Evolutionary conservation across 2,113 vertebrate genomes (phyloP), one percentile per base, ranked within the genome.

Genomic region (Tragelaphus strepsiceros): DNA sequence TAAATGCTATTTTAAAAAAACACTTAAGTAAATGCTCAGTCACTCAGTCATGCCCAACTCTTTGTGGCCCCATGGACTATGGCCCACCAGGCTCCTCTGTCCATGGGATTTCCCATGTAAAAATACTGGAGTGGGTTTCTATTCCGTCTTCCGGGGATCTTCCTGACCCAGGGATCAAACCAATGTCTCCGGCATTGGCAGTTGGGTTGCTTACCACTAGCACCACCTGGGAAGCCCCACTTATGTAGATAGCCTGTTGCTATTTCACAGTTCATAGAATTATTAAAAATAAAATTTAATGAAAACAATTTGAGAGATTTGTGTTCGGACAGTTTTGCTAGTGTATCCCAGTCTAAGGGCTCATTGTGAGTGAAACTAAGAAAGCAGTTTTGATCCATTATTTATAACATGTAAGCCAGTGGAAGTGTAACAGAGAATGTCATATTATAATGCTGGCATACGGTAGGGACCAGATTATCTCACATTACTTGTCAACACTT

Each of bases 391-490:
- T 39, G 67, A 93, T 82, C 81, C 67, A 88, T 82, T 97, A 87
- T 97, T 94, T 94, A 94, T 94, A 87, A 74, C 30, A 32, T 78
- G 35, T 71, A 81, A 87, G 78, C 51, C 35, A 67, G 78, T 58
- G 14, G 54, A 90, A 82, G 21, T 77, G n/a, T 93, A 84, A 81
- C 39, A 56, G 86, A 78, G 88, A 90, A 62, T 91, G 83, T 77
- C 61, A 12, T 74, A 30, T 62, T 64, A 62, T 43, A 78, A 56
- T 35, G 62, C 88, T 89, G 95, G 46, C 86, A 93, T 97, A 54
- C 93, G 83, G 74, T 86, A 94, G 78, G 93, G 84, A 67, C 53
- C 51, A 81, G 78, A 91, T 97, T 91, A 81, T 96, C 74, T 80
- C 89, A 83, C 43, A 67, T 89, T 78, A 89, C 86, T 96, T 30